Evolutionary conservation across 2,797 vertebrate species (phyloP), one percentile per base, ranked within the genome.

Genomic region (Buceros bicornis): DNA sequence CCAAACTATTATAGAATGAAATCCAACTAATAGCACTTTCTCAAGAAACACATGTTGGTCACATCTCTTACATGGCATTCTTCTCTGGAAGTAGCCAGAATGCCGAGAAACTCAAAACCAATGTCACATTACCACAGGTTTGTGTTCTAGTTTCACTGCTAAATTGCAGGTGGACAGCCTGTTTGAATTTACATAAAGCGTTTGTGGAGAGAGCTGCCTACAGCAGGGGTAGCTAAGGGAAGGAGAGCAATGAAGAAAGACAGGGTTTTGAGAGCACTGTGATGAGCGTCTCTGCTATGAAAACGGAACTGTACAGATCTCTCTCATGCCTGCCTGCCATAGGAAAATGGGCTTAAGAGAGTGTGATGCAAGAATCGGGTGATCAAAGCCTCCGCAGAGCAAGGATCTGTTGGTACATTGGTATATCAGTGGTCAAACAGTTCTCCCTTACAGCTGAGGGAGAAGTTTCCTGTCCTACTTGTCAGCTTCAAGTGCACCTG

Each of bases 211-310:
- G 22, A 78, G 10, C 22, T 92, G 66, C 50, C 57, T 74, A 33
- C 45, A 65, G 35, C 40, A 81, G 31, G 22, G 45, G 12, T 22
- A 69, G 65, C 26, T 18, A 61, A n/a, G 54, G 21, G 57, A 21
- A 61, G 65, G 26, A 22, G 0, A 54, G 10, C 1, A 0, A 35
- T 29, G 11, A 71, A 19, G 11, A 8, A 5, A 78, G 25, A 4
- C 28, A 25, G 37, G 24, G 80, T 64, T 80, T 50, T 64, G 50
- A 84, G 29, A 3, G 4, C 0, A 2, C 16, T 50, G n/a, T 13
- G 29, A 26, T 18, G 53, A 56, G 53, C 6, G 21, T n/a, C 66
- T 13, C 13, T 53, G 42, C 58, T 72, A 9, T 25, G 45, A 70
- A 62, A 82, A 65, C 33, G 10, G n/a, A 86, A 42, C 31, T 2